Percentiles rank a stretch among this genome's conserved stretches.
Conservation (phyloP, 1,140 invertebrate species). For the Sitodiplosis mosellana region DNA sequence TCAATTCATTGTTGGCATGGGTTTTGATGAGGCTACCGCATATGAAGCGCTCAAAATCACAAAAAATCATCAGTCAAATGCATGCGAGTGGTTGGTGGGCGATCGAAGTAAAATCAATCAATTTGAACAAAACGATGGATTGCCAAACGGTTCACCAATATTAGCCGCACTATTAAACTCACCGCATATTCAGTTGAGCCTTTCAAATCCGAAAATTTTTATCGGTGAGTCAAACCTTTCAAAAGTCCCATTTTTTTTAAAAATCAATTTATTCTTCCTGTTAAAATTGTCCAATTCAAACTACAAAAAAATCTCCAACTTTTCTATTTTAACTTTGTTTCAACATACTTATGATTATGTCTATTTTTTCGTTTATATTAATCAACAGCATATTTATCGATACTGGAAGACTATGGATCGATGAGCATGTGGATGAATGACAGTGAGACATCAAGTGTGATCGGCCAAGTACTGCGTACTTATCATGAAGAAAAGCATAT, state of each 20-base stretch:
- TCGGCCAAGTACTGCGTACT: constrained; percentile 25
- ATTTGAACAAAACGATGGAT: constrained; percentile 17
- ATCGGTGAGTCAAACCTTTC: constrained; percentile 14
- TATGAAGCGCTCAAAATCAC: constrained; percentile 17
- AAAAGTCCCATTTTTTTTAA: neutral
- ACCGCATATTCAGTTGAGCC: constrained; percentile 23
- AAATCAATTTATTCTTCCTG: neutral
- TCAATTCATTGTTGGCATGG: constrained; percentile 18
- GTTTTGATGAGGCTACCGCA: constrained; percentile 18
- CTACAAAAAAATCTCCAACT: neutral
- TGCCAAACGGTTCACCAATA: constrained; percentile 21
- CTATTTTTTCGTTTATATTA: neutral
- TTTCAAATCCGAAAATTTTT: constrained; percentile 23
- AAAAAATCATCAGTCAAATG: constrained; percentile 21
- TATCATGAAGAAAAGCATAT: constrained; percentile 26
- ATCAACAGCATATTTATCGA: constrained; percentile 22
- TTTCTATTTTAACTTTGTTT: neutral
- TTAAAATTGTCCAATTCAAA: too few species aligned
- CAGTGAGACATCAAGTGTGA: constrained; percentile 21
- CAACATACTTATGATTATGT: neutral
- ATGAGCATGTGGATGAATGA: constrained; percentile 24
- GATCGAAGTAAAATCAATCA: constrained; percentile 18
- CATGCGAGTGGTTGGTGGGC: constrained; percentile 24
- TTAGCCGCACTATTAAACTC: constrained; percentile 21
- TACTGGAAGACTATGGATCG: constrained; percentile 23